Base-by-base conservation (phyloP, 2,888 invertebrate genomes). In the Adineta ricciae region DNA sequence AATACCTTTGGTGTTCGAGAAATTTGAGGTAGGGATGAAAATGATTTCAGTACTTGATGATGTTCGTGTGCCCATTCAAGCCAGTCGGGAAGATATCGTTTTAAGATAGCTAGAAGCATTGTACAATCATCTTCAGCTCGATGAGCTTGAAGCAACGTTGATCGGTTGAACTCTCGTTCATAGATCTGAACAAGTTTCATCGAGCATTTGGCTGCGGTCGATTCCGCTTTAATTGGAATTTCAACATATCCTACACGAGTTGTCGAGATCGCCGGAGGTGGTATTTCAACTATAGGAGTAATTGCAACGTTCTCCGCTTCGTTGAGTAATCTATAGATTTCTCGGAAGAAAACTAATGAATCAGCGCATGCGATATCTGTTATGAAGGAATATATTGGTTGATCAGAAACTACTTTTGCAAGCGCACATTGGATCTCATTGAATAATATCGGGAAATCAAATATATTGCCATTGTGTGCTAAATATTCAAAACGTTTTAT, bases 91-190 rank as follows among this genome's bases (percentile, higher is more conserved):
- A 78, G 41, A 41, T 78, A 78, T 11, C 78, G 38, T 41, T 78
- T 78, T 38, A 78, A 4, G 41, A 38, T n/a, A 78, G 78, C 78
- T 78, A 78, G n/a, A 24, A 78, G n/a, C 41, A 41, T 78, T 11
- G 41, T 4, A 78, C 78, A 78, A 78, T 78, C 78, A 78, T 78
- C 78, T 41, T 78, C 78, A n/a, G 78, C 78, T 14, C 78, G 78
- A 41, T 78, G 78, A n/a, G 24, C 32, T 32, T 64, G 38, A 41
- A 41, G 24, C 41, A 1, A 5, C 41, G 41, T 24, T n/a, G 21
- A 9, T 41, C n/a, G 41, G 41, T n/a, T 78, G 41, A 78, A 78
- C 41, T 78, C 78, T 9, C 78, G 78, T 78, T 41, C 38, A 41
- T 78, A 78, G n/a, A 78, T 78, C 8, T 78, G 24, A 78, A 24